A percentile compares a stretch with the other conserved stretches of the same genome.
These are phyloP conservation scores for Phainopepla nitens DNA, from an alignment of 2,113 vertebrate genomes.

Conservation along the genomic window DNA sequence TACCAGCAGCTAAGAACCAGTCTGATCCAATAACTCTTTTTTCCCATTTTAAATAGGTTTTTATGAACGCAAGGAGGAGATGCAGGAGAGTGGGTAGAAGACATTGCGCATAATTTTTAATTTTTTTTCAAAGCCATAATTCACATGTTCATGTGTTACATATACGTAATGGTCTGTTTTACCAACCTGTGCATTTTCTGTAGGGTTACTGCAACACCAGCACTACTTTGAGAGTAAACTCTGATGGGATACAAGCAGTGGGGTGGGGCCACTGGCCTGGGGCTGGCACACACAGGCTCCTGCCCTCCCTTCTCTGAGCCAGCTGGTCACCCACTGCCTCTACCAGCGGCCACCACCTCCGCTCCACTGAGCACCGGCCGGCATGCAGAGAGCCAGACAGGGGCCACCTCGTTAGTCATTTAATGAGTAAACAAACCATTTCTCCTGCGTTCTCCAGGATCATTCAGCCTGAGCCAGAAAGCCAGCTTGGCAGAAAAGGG, in stretches of 20 bases:
- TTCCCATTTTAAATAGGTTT: not conserved
- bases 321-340: not conserved
- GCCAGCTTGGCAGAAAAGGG: not conserved
- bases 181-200: not conserved
- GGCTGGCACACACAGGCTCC: not conserved
- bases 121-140: not conserved
- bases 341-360: not conserved
- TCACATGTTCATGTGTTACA: not conserved
- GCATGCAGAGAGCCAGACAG: not conserved
- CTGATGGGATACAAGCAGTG: not conserved
- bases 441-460: not conserved
- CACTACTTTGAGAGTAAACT: not conserved
- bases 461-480: not conserved
- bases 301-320: not conserved
- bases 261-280: not conserved
- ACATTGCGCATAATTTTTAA: not conserved
- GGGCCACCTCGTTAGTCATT: slow-evolving; percentile 15
- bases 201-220: not conserved
- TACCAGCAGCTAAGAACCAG: not conserved
- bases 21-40: not conserved
- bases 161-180: not conserved
- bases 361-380: not conserved
- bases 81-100: not conserved
- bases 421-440: slow-evolving; percentile 49
- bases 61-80: not conserved